These are phyloP conservation scores for Rhaphigaster nebulosa DNA, from an alignment of 2,888 invertebrate genomes.

Conservation along the genomic window DNA sequence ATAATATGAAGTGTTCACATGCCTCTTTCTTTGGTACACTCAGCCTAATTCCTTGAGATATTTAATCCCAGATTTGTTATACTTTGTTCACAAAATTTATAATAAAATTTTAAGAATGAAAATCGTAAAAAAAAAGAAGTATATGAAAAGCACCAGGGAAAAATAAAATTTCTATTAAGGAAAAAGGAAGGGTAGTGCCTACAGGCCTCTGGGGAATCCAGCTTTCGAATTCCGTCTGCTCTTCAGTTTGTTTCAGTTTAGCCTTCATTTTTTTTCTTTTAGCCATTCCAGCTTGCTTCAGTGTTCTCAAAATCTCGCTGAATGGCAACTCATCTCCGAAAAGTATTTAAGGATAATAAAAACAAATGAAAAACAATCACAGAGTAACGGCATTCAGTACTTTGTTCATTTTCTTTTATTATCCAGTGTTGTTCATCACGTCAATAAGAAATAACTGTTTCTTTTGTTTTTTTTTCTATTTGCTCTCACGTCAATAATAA, in stretches of 20 bases:
- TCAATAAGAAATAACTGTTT: neutral
- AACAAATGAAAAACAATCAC: constrained; percentile 6
- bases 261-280: constrained; percentile 15
- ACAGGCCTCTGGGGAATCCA: neutral
- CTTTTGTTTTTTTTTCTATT: neutral
- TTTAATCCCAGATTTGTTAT: too few species aligned
- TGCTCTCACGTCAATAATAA: neutral
- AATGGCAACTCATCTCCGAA: neutral
- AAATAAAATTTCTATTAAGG: constrained; percentile 30
- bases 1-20: too few species aligned
- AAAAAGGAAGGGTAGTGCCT: neutral
- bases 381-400: neutral
- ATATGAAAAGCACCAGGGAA: neutral
- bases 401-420: neutral
- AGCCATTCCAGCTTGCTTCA: neutral
- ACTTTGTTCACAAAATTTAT: too few species aligned
- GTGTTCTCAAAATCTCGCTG: neutral
- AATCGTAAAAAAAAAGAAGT: neutral
- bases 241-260: constrained; percentile 19
- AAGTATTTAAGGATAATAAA: neutral
- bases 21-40: too few species aligned
- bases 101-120: neutral
- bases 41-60: too few species aligned
- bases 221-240: constrained; percentile 6
- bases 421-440: neutral